Base-by-base conservation (phyloP, 2,888 invertebrate genomes). In the Dugesia japonica region DNA sequence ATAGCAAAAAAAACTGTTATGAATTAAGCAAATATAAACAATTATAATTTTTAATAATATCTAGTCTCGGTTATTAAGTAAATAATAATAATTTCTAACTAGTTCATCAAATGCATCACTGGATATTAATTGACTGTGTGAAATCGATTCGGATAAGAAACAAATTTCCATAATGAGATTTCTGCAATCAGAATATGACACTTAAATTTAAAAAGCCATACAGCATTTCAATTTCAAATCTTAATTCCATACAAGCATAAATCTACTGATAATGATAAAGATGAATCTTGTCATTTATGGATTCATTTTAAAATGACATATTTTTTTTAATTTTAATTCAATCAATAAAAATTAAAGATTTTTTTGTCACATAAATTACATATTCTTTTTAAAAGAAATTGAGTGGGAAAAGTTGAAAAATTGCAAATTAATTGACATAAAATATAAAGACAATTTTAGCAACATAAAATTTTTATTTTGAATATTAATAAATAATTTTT, bases 81-180 rank as follows among this genome's bases (percentile, higher is more conserved):
- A 56, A 23, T 20, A 4, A n/a, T n/a, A 56, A 20, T 20, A 20
- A 20, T 56, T 56, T 23, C 56, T 56, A 20, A 56, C 56, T 23
- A 56, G 56, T 56, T 56, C 56, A 56, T 56, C 56, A 56, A 56
- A 56, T 56, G 56, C 56, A 56, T 56, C 56, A 23, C 17, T 56
- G 56, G 56, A 20, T 56, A 56, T 56, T 56, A 56, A 56, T 56
- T 56, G 56, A 56, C 56, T 56, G 56, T n/a, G 56, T 56, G 56
- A 56, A 56, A 56, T 56, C 23, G 56, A 56, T n/a, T 56, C 56
- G 56, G 56, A 56, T 20, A 56, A 56, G 56, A 56, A 56, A 56
- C 20, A 56, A 56, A 56, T 56, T 56, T 56, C 56, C 56, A 56
- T 56, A 56, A 56, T 56, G 56, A 56, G 56, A 56, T 56, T 56